Evolutionary conservation across 2,797 vertebrate genomes (phyloP).

Genomic region (Trematomus bernacchii): DNA sequence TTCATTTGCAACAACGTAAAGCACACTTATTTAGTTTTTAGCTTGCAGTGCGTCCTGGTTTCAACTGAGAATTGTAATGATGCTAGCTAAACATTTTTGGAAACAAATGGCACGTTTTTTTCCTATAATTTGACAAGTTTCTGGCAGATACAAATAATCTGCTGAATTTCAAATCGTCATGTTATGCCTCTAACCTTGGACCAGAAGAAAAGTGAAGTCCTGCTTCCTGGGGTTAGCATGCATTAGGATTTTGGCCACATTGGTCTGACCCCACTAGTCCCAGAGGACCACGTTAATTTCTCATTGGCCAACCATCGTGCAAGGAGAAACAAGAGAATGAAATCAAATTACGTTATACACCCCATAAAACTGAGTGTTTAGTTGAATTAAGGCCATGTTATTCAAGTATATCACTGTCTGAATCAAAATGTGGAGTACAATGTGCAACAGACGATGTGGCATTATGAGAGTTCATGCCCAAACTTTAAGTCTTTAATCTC

Average conservation of each 20-base stretch:
- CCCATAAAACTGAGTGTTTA: slow-evolving; percentile 61
- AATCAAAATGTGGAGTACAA: slow-evolving; percentile 22
- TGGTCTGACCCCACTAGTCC: slow-evolving; percentile 64
- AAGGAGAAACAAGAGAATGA: slow-evolving; percentile 69
- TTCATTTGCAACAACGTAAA: slow-evolving; percentile 21
- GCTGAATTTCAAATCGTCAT: slow-evolving; percentile 58
- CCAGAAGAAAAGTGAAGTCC: slow-evolving; percentile 41
- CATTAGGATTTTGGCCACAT: slow-evolving; percentile 74
- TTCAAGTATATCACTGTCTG: slow-evolving; percentile 35
- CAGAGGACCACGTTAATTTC: slow-evolving; percentile 66
- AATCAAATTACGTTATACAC: slow-evolving; percentile 73
- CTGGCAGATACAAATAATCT: slow-evolving; percentile 51
- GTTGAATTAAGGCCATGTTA: slow-evolving; percentile 45
- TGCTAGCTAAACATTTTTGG: slow-evolving; percentile 35
- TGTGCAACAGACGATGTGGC: slow-evolving; percentile 36
- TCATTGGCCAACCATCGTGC: slow-evolving; percentile 69
- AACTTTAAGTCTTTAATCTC: slow-evolving; percentile 52
- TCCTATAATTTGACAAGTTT: slow-evolving; percentile 54
- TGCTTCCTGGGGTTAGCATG: slow-evolving; percentile 59
- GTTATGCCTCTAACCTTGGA: slow-evolving; percentile 56
- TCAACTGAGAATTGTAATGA: slow-evolving; percentile 48
- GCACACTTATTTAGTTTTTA: slow-evolving; percentile 8
- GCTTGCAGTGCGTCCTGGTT: slow-evolving; percentile 22
- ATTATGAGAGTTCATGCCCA: slow-evolving; percentile 38
- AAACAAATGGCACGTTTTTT: slow-evolving; percentile 44